Evolutionary conservation across 2,797 vertebrate species (phyloP).

Genomic region (Lerista edwardsae): DNA sequence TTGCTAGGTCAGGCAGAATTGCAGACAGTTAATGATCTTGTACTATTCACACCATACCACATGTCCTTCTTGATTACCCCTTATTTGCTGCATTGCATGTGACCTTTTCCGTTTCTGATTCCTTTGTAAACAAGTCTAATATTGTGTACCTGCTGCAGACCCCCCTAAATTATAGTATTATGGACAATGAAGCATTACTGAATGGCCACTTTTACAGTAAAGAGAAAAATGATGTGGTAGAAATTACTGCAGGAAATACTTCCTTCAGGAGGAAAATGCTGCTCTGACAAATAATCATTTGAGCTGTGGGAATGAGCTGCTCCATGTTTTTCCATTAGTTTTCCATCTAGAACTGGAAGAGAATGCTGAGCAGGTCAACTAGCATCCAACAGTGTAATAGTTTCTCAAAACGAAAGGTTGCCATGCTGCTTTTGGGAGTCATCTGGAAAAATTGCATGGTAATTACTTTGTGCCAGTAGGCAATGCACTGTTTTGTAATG

Average conservation of each 20-base stretch:
- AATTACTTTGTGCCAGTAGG: not conserved
- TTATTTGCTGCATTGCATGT: not conserved
- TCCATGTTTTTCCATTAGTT: too few species aligned
- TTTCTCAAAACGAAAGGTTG: not conserved
- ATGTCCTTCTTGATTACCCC: not conserved
- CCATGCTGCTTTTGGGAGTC: not conserved
- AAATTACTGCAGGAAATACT: not conserved
- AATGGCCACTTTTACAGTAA: not conserved
- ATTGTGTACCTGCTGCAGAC: not conserved
- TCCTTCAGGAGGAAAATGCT: slow-evolving; percentile 6
- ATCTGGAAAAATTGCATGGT: not conserved
- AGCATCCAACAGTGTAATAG: not conserved
- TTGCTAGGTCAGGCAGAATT: not conserved
- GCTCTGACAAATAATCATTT: not conserved
- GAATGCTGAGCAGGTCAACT: not conserved
- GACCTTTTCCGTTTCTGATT: not conserved
- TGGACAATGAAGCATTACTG: not conserved
- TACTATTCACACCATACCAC: not conserved
- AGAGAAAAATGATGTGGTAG: slow-evolving; percentile 1
- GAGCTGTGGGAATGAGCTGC: too few species aligned
- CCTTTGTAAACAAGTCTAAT: not conserved
- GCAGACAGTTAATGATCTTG: not conserved
- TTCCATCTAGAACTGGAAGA: not conserved
- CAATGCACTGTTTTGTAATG: too few species aligned
- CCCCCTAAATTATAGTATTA: not conserved